These are phyloP conservation scores for Zapus hudsonius DNA, from an alignment of 2,113 vertebrate species.

Conservation along the genomic window DNA sequence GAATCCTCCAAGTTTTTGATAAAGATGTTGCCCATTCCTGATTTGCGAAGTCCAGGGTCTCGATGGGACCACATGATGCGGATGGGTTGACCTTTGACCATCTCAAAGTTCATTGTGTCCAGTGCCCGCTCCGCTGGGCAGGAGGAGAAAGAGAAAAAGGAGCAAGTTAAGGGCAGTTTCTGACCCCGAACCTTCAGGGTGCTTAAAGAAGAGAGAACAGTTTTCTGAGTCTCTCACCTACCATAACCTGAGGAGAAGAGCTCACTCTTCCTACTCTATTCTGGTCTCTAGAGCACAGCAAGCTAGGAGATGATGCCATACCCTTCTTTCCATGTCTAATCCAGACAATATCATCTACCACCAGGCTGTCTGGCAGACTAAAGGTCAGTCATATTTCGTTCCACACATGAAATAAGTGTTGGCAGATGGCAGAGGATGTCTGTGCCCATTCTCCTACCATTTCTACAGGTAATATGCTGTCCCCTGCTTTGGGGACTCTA, in stretches of 20 bases:
- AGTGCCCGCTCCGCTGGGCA: conserved; percentile 95
- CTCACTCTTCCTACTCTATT: background rate
- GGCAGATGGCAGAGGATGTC: background rate
- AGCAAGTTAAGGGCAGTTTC: background rate
- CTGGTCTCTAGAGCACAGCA: background rate
- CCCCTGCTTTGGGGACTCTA: background rate
- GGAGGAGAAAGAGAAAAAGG: background rate
- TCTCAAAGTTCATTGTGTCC: conserved; percentile 99
- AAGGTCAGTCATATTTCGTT: background rate
- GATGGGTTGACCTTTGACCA: conserved; percentile 96
- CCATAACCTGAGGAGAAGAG: background rate
- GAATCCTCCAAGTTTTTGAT: conserved; percentile 99
- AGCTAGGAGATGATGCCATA: background rate
- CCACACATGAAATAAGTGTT: background rate
- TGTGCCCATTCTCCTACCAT: background rate
- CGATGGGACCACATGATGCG: conserved; percentile 99
- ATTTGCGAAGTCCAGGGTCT: conserved; percentile 96
- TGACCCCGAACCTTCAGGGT: background rate
- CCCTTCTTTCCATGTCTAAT: background rate
- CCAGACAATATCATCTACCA: background rate
- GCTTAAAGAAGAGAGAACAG: background rate
- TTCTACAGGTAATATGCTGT: background rate
- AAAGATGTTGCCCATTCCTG: conserved; percentile 96
- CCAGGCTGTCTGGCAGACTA: background rate
- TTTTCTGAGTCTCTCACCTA: background rate